Evolutionary conservation across 2,797 vertebrate genomes (phyloP).

Genomic region (Siniperca scherzeri): DNA sequence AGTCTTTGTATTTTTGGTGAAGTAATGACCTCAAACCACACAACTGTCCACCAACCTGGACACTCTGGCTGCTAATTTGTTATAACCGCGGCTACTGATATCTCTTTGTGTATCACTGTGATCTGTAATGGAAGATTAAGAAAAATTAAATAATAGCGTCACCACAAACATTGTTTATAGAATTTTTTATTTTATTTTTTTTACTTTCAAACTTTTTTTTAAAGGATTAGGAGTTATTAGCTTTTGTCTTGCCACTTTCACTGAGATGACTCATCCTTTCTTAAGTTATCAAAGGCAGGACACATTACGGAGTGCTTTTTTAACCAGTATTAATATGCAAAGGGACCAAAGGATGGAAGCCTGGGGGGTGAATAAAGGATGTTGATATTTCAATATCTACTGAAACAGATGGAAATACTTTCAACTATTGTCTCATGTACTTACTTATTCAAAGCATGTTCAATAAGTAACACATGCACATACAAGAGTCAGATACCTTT

Average conservation of each 20-base stretch:
- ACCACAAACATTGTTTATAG: not conserved
- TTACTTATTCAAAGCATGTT: constrained; percentile 60
- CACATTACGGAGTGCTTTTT: constrained; percentile 14
- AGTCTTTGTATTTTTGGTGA: constrained; percentile 13
- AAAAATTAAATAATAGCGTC: not conserved
- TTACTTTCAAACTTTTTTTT: not conserved
- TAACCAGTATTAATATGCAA: constrained; percentile 33
- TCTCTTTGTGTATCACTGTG: not conserved
- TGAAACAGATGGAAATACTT: constrained; percentile 68
- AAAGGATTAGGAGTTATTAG: not conserved
- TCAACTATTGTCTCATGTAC: constrained; percentile 51
- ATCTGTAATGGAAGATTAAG: not conserved
- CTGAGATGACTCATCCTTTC: not conserved
- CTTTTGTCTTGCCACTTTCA: constrained; percentile 9
- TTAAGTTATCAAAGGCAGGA: constrained; percentile 31
- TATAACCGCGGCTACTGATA: not conserved
- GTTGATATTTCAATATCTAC: constrained; percentile 64
- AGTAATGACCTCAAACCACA: constrained; percentile 25
- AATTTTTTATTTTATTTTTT: not conserved
- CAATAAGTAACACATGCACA: constrained; percentile 70
- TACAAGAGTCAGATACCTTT: constrained; percentile 39
- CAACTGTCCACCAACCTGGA: not conserved
- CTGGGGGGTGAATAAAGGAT: constrained; percentile 46
- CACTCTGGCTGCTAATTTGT: constrained; percentile 1
- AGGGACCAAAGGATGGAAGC: constrained; percentile 47